phyloP scores from a whole-genome alignment of 2,797 vertebrate species.

The Artibeus jamaicensis region DNA sequence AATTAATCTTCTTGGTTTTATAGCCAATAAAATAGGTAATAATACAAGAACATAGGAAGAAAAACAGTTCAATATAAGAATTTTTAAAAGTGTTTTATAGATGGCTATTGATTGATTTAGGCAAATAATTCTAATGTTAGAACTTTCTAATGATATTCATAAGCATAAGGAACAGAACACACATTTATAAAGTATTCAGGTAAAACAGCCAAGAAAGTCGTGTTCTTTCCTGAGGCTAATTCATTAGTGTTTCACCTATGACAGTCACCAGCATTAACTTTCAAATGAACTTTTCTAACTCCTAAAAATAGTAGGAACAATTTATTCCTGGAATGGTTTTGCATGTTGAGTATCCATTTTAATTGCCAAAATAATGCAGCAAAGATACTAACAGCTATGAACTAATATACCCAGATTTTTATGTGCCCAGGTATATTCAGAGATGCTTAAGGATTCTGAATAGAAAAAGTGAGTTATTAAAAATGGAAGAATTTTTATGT shows the following conservation, averaged over 20 bases:
- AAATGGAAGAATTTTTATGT: background rate
- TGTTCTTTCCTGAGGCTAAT: conserved; percentile 44
- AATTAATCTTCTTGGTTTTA: background rate
- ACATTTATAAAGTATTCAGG: conserved; percentile 37
- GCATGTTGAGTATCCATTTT: conserved; percentile 46
- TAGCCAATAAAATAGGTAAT: background rate
- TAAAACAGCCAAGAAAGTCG: conserved; percentile 36
- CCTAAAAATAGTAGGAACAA: conserved; percentile 54
- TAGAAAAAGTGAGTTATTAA: background rate
- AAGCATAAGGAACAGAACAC: background rate
- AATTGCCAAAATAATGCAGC: conserved; percentile 4
- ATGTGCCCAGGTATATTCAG: background rate
- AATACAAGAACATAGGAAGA: background rate
- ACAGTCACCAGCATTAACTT: conserved; percentile 66
- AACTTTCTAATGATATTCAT: background rate
- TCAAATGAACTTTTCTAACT: conserved; percentile 64
- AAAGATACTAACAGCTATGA: background rate
- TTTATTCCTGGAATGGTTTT: conserved; percentile 51
- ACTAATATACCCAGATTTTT: background rate
- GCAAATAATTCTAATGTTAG: background rate
- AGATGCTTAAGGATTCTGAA: background rate
- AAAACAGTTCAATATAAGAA: background rate
- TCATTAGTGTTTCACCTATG: conserved; percentile 61
- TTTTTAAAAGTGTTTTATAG: background rate
- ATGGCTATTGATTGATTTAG: background rate